Base-by-base conservation (phyloP, 2,113 vertebrate species). In the Phodopus roborovskii region DNA sequence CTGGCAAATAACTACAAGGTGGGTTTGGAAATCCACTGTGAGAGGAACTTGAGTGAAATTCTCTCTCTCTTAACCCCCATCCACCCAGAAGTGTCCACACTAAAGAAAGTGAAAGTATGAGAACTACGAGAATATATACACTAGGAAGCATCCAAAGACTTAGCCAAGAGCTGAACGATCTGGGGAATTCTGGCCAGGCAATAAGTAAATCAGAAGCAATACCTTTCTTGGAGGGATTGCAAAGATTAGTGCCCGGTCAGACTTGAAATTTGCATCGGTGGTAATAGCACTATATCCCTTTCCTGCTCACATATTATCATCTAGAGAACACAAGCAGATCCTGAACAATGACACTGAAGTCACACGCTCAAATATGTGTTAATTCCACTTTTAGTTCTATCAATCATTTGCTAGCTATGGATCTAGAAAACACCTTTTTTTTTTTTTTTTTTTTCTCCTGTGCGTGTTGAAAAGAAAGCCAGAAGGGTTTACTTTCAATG, bases 121-220 rank as follows among this genome's bases (percentile, higher is more conserved):
- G 60, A 82, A 78, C 3, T 42, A n/a, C 16, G 30, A 19, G 7
- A n/a, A 19, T n/a, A 19, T n/a, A 33, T 45, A 26, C 68, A 68
- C 7, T 53, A 33, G 13, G 53, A 85, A 22, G 24, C 50, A 60
- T 7, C 39, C 39, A 58, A 62, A 77, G 78, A 20, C 50, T 71
- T 91, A 33, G 15, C 42, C 39, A 62, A 83, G 56, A 83, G n/a
- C 11, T 42, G 81, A 17, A 16, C 8, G 58, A 82, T 39, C 53
- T 60, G 58, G 33, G n/a, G 28, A 64, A 58, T 83, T 89, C 71
- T 66, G 45, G 68, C 36, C 20, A 79, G 62, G 28, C 22, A 39
- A 50, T 79, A 53, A 50, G 30, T 95, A 86, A 94, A 24, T 50
- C 30, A 73, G 82, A 91, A 83, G 33, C 39, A 90, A 78, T 12